Conservation (phyloP, 2,888 invertebrate genomes). For the Teinopalpus imperialis region DNA sequence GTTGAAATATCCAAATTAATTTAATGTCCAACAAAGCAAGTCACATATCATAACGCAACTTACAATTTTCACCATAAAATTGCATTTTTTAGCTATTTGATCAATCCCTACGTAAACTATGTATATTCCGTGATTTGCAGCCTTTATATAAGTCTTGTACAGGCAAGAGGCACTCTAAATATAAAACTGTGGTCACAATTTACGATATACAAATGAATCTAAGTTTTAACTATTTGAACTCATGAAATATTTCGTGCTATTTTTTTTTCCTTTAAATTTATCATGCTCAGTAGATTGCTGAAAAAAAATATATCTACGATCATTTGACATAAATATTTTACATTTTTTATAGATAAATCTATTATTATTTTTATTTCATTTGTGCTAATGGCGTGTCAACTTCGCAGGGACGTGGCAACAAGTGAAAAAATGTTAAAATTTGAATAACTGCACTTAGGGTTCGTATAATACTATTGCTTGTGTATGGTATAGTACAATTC, state of each 20-base stretch:
- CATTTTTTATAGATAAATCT: slow-evolving; percentile 32
- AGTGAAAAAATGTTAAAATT: slow-evolving; percentile 77
- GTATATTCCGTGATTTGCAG: slow-evolving; percentile 81
- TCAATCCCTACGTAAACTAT: slow-evolving; percentile 76
- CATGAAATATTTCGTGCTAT: slow-evolving; percentile 71
- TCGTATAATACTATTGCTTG: slow-evolving; percentile 60
- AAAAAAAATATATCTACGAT: slow-evolving; percentile 49
- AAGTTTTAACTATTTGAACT: slow-evolving; percentile 68
- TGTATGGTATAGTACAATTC: slow-evolving; percentile 53
- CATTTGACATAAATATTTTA: slow-evolving; percentile 37
- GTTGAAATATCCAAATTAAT: background rate
- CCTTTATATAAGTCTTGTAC: slow-evolving; percentile 83
- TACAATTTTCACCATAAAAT: slow-evolving; percentile 83
- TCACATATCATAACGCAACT: slow-evolving; percentile 82
- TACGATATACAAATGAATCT: slow-evolving; percentile 75
- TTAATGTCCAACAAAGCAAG: slow-evolving; percentile 39
- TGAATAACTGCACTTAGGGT: slow-evolving; percentile 82
- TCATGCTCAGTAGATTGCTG: slow-evolving; percentile 61
- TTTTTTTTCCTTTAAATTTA: slow-evolving; percentile 57
- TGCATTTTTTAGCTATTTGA: slow-evolving; percentile 60
- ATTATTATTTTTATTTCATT: slow-evolving; percentile 50
- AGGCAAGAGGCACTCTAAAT: slow-evolving; percentile 85
- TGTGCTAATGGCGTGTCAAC: slow-evolving; percentile 76
- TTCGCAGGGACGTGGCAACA: slow-evolving; percentile 70
- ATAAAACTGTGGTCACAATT: slow-evolving; percentile 83